Base-by-base conservation (phyloP, 2,888 invertebrate genomes). In the Pollenia labialis region DNA sequence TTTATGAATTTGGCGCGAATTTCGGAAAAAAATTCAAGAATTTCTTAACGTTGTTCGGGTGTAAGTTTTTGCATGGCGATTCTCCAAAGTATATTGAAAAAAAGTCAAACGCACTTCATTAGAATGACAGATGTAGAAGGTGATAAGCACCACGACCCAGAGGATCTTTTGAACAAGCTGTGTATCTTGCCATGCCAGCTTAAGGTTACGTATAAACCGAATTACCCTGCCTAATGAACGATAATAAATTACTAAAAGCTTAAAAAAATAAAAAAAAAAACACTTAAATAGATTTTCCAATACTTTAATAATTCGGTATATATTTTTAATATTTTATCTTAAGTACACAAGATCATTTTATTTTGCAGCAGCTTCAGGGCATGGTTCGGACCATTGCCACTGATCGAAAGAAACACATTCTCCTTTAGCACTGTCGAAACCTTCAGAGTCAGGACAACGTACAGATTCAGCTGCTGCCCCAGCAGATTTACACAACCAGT, bases 361-460 rank as follows among this genome's bases (percentile, higher is more conserved):
- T 1, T 50, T 32, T 32, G 16, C 40, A 18, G 11, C 42, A 9
- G 14, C 32, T 52, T 62, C 3, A 46, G 52, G 44, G 14, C 80
- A 81, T 50, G 87, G 88, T 44, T 42, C 32, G n/a, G 12, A 42
- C 88, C 88, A 88, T 2, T 40, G 1, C 87, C 87, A 88, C 42
- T 79, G 68, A 10, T 6, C 2, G 56, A 83, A 85, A 66, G 75
- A 2, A 42, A 88, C 72, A 32, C 88, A 88, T 14, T 18, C n/a
- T 18, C 42, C 69, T 6, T 52, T 50, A 12, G 64, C 54, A 11
- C 64, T 4, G 23, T 77, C 66, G 44, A 81, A 88, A 23, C 87
- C 82, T 40, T 87, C 40, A 40, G 18, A 8, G 10, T 58, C 9
- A 10, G 69, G 82, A 12, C 85, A 85, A 12, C 12, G 60, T 7